phyloP scores from a whole-genome alignment of 23 tunicate species.

The Ascidia mentula region DNA sequence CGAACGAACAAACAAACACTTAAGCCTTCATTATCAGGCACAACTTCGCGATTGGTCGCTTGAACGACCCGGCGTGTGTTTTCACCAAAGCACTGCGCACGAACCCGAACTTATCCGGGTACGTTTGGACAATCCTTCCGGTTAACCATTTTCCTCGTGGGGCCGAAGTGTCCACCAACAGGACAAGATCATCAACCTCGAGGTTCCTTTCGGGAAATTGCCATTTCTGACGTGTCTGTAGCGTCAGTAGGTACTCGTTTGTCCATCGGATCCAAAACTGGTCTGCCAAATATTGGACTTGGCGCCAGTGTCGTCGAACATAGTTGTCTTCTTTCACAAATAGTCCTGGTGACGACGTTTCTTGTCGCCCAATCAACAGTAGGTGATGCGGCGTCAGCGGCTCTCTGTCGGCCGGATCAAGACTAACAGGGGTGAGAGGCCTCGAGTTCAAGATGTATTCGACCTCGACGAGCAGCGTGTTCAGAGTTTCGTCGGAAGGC shows the following conservation, averaged over 20 bases:
- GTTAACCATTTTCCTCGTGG: slow-evolving; percentile 14
- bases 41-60: too few species aligned
- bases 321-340: slow-evolving; percentile 39
- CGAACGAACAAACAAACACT: too few species aligned
- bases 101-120: slow-evolving; percentile 4
- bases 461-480: slow-evolving; percentile 13
- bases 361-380: slow-evolving; percentile 6
- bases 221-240: background rate
- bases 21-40: too few species aligned
- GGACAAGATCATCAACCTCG: slow-evolving; percentile 8
- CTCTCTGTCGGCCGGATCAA: slow-evolving; percentile 12
- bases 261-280: slow-evolving; percentile 33
- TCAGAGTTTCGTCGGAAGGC: slow-evolving; percentile 2
- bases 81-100: slow-evolving; percentile 2
- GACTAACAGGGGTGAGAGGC: slow-evolving; percentile 13
- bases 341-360: slow-evolving; percentile 18
- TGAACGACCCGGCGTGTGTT: background rate
- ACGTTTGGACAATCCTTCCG: slow-evolving; percentile 5
- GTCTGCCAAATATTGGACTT: slow-evolving; percentile 33
- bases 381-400: slow-evolving; percentile 15
- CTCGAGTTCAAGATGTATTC: slow-evolving; percentile 23
- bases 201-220: slow-evolving; percentile 6
- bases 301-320: slow-evolving; percentile 17
- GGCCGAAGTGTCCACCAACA: slow-evolving; percentile 1
- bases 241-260: slow-evolving; percentile 20